Conservation (phyloP, 2,113 vertebrate genomes). For the Herpetotheres cachinnans region DNA sequence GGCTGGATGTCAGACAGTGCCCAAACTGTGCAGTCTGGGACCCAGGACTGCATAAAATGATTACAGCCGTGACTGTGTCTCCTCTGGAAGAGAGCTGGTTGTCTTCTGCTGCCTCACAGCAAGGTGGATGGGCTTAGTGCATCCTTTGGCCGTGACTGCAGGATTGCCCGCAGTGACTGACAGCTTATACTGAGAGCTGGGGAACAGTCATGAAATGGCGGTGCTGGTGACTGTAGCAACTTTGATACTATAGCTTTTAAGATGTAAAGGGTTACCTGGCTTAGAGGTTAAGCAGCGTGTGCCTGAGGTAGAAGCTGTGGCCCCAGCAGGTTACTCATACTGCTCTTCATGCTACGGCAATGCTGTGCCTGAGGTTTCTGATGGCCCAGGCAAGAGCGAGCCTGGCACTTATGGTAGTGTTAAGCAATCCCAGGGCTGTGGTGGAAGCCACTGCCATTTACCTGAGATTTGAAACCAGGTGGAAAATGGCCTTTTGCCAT, state of each 20-base stretch:
- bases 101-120: neutral
- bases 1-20: neutral
- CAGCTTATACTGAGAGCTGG: neutral
- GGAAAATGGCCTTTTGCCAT: neutral
- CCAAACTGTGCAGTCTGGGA: neutral
- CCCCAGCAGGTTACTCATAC: neutral
- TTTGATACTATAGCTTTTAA: neutral
- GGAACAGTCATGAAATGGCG: neutral
- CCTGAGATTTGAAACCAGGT: neutral
- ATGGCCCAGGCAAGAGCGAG: neutral
- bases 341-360: neutral
- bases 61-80: neutral
- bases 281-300: neutral
- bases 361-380: neutral
- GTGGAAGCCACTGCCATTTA: neutral
- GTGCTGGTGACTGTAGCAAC: neutral
- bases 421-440: neutral
- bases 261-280: neutral
- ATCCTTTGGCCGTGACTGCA: neutral
- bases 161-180: neutral
- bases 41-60: neutral
- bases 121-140: neutral
- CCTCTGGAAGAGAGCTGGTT: neutral
- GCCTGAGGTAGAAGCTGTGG: neutral
- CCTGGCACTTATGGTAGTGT: neutral